Evolutionary conservation across 2,113 vertebrate genomes (phyloP).

Genomic region (Cyanoliseus patagonus): DNA sequence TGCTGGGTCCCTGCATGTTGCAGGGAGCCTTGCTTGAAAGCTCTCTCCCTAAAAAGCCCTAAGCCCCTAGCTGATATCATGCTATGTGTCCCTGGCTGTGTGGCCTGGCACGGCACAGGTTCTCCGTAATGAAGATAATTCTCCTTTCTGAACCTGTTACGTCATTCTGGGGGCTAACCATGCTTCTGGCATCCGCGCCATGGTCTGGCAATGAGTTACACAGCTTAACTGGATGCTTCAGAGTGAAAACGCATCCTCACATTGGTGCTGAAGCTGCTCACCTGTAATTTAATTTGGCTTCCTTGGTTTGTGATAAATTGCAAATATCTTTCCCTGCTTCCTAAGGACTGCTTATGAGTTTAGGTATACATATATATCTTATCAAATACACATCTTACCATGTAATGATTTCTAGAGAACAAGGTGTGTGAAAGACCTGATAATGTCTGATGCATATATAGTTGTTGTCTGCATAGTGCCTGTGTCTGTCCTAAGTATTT

Average conservation of each 20-base stretch:
- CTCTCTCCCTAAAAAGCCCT: not conserved
- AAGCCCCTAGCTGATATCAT: not conserved
- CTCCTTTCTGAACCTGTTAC: not conserved
- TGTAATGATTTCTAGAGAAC: not conserved
- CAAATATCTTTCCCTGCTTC: not conserved
- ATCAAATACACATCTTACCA: not conserved
- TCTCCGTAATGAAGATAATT: not conserved
- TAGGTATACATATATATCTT: not conserved
- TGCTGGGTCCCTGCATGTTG: not conserved
- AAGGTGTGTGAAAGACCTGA: not conserved
- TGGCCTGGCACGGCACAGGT: not conserved
- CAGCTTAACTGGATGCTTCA: not conserved
- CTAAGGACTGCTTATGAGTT: not conserved
- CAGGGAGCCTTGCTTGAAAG: not conserved
- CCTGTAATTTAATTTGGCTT: fast-evolving
- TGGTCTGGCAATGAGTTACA: fast-evolving
- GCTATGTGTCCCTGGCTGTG: not conserved
- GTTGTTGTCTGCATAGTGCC: not conserved
- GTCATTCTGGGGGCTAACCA: not conserved
- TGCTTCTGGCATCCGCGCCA: fast-evolving
- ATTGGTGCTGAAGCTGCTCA: not conserved
- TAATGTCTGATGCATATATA: not conserved
- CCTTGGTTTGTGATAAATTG: not conserved
- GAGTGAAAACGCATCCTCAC: not conserved
- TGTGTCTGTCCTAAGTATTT: not conserved